phyloP scores from a whole-genome alignment of 37 sponge, comb jelly and placozoan genomes.

The Oopsacas minuta region DNA sequence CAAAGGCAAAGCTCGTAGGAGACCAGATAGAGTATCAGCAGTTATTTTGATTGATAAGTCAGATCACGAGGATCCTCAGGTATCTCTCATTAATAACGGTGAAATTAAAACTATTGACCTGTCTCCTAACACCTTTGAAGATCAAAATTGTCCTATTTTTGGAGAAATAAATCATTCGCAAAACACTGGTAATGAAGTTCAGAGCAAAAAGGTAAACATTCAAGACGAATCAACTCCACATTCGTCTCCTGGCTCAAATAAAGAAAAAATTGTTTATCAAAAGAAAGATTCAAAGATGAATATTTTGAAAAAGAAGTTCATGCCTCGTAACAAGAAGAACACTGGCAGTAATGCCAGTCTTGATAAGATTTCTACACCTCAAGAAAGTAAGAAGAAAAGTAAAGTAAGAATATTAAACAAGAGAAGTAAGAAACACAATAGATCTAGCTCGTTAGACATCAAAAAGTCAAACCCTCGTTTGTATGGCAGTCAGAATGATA shows the following conservation, averaged over 20 bases:
- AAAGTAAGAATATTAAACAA: background rate
- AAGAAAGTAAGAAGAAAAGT: background rate
- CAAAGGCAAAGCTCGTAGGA: background rate
- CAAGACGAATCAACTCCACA: background rate
- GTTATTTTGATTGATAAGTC: background rate
- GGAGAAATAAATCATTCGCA: background rate
- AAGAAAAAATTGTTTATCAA: background rate
- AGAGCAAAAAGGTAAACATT: background rate
- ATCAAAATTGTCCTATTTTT: background rate
- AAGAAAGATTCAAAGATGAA: background rate
- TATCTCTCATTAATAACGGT: background rate
- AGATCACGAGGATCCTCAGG: background rate
- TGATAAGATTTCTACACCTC: background rate
- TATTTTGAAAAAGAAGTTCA: background rate
- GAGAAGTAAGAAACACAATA: slow-evolving; percentile 3
- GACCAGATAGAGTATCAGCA: background rate
- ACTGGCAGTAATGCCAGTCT: background rate
- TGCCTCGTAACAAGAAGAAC: background rate
- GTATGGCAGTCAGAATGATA: background rate
- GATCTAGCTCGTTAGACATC: background rate
- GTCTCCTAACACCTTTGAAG: background rate
- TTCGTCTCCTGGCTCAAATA: background rate
- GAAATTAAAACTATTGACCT: background rate
- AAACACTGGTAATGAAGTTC: background rate
- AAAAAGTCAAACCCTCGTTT: background rate